phyloP scores from a whole-genome alignment of 2,113 vertebrate species.

The Urocitellus parryii region DNA sequence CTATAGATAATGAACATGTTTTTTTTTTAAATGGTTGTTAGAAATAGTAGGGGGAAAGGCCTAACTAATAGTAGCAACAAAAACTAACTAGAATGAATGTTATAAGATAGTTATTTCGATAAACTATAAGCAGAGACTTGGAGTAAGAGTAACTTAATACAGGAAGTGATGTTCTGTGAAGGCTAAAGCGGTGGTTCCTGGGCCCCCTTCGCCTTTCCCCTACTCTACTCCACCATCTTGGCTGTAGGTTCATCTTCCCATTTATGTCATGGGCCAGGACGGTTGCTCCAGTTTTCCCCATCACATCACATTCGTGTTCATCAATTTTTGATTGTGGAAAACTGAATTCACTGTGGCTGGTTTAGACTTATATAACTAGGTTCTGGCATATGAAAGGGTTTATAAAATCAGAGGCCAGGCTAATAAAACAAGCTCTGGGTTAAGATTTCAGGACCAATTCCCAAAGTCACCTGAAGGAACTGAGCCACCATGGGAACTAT shows the following conservation, averaged over 20 bases:
- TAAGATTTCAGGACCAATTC: not conserved
- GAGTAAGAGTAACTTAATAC: not conserved
- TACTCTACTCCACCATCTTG: too few relatives aligned
- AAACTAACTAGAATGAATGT: not conserved
- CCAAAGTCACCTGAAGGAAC: not conserved
- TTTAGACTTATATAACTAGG: not conserved
- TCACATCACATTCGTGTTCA: not conserved
- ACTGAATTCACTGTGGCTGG: not conserved
- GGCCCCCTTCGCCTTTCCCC: not conserved
- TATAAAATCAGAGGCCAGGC: not conserved
- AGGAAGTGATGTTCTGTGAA: not conserved
- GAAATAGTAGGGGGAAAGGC: not conserved
- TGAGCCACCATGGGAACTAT: not conserved
- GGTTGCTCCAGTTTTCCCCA: not conserved
- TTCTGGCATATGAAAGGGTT: not conserved
- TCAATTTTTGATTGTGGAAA: not conserved
- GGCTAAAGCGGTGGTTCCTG: accelerated
- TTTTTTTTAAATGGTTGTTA: not conserved
- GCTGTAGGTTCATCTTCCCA: not conserved
- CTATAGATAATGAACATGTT: not conserved
- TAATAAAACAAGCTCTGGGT: not conserved
- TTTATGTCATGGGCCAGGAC: not conserved
- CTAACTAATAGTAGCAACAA: not conserved
- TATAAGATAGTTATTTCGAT: not conserved
- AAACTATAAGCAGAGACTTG: not conserved